Conservation (phyloP, 2,888 invertebrate genomes). For the Drosophila paramelanica region DNA sequence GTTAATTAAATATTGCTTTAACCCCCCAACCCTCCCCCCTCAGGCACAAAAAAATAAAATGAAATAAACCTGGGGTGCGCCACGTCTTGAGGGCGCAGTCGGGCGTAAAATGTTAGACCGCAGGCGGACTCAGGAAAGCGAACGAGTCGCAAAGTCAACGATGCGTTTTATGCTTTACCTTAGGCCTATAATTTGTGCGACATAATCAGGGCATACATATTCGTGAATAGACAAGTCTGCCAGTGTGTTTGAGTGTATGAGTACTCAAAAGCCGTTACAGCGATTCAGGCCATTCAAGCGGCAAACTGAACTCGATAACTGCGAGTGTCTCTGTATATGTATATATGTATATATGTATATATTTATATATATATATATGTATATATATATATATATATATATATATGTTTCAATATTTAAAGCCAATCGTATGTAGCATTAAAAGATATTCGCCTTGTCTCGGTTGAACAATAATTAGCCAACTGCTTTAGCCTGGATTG, state of each 20-base stretch:
- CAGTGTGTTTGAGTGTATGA: neutral
- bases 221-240: conserved; percentile 11
- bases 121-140: conserved; percentile 4
- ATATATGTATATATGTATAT: neutral
- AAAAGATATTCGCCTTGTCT: too few relatives aligned
- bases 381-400: neutral
- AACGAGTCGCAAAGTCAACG: conserved; percentile 46
- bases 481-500: too few relatives aligned
- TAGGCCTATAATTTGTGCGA: conserved; percentile 59
- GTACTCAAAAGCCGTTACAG: conserved; percentile 29
- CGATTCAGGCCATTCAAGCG: conserved; percentile 43
- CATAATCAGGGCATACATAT: conserved; percentile 51
- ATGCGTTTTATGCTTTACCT: conserved; percentile 60
- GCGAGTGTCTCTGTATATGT: neutral
- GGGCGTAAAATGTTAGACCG: conserved; percentile 58
- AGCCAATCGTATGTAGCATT: too few relatives aligned
- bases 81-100: conserved; percentile 25
- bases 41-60: neutral
- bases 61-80: conserved; percentile 29
- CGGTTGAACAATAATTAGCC: too few relatives aligned
- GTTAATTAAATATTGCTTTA: conserved; percentile 58
- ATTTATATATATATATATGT: neutral
- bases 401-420: neutral
- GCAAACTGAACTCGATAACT: conserved; percentile 12
- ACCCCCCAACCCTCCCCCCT: neutral